Evolutionary conservation across 2,113 vertebrate species (phyloP).

Genomic region (Barnardius zonarius): DNA sequence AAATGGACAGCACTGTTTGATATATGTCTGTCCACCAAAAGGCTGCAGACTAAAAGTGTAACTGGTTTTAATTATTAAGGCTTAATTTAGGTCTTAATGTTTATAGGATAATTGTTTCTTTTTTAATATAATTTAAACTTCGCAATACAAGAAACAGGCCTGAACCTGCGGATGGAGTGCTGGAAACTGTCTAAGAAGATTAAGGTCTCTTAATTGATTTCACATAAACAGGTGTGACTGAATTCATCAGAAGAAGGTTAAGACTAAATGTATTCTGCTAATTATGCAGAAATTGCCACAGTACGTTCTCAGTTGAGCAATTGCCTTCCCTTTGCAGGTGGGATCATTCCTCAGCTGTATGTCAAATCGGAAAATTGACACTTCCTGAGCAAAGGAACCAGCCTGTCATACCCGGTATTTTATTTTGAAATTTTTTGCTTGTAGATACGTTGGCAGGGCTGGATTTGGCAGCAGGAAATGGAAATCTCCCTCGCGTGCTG

Average conservation of each 20-base stretch:
- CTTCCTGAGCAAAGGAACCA: constrained; percentile 33
- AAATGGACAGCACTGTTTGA: background rate
- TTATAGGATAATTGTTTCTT: constrained; percentile 69
- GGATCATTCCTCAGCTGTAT: background rate
- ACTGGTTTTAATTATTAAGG: constrained; percentile 54
- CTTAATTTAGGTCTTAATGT: constrained; percentile 58
- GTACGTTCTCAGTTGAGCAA: constrained; percentile 56
- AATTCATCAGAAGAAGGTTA: constrained; percentile 65
- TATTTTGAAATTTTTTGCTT: background rate
- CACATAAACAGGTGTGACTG: constrained; percentile 71
- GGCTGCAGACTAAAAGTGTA: constrained; percentile 23
- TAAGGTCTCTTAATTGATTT: constrained; percentile 73
- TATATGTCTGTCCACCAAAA: constrained; percentile 13
- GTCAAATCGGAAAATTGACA: constrained; percentile 31
- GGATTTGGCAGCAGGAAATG: constrained; percentile 37
- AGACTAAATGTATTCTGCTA: constrained; percentile 55
- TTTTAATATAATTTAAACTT: constrained; percentile 63
- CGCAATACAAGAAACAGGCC: constrained; percentile 58
- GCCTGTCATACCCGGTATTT: background rate
- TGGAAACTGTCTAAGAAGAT: constrained; percentile 68
- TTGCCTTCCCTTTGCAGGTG: background rate
- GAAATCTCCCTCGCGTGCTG: constrained; percentile 7
- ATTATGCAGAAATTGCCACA: constrained; percentile 63
- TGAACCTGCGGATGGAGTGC: constrained; percentile 52
- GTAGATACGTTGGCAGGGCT: background rate